Base-by-base conservation (phyloP, 2,888 invertebrate genomes). In the Agrypnus murinus region DNA sequence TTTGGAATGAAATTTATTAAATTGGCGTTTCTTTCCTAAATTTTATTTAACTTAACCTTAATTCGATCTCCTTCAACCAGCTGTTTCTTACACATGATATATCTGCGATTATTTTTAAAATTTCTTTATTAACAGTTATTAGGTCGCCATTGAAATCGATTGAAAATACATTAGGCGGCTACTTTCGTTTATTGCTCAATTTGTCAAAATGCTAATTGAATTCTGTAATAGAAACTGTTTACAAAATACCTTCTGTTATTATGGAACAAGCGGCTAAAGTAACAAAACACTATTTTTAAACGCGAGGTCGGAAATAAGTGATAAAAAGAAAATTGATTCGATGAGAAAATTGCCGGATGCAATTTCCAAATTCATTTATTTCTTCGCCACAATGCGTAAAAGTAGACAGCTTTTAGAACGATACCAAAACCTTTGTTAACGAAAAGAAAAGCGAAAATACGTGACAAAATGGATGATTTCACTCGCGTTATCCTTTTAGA, bases 391-490 rank as follows among this genome's bases (percentile, higher is more conserved):
- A 25, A 19, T 50, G 12, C 32, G 31, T 12, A 50, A 31, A 25
- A 50, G 12, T 50, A 50, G 46, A 50, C 50, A 31, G 50, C 50
- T 31, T 25, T 50, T 10, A 25, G 25, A 15, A 46, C 19, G 19
- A 50, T 17, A 50, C 31, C 48, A 19, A 15, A 14, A 55, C 9
- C 55, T 55, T 55, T 55, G 55, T 55, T 55, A 55, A 36, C 6
- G 36, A 36, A 17, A 55, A 36, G 55, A 36, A 55, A 55, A 53
- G 32, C 50, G 32, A 55, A 55, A 55, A 55, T 36, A 55, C 55
- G 55, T 55, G 55, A 55, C 36, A 34, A 34, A 53, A 53, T 34
- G 36, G 55, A 55, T 55, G 55, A 36, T 55, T 55, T 55, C 36
- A 15, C n/a, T 34, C 14, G 12, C 36, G 55, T 55, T 55, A 55